phyloP scores from a whole-genome alignment of 2,113 vertebrate species.

The Galemys pyrenaicus region DNA sequence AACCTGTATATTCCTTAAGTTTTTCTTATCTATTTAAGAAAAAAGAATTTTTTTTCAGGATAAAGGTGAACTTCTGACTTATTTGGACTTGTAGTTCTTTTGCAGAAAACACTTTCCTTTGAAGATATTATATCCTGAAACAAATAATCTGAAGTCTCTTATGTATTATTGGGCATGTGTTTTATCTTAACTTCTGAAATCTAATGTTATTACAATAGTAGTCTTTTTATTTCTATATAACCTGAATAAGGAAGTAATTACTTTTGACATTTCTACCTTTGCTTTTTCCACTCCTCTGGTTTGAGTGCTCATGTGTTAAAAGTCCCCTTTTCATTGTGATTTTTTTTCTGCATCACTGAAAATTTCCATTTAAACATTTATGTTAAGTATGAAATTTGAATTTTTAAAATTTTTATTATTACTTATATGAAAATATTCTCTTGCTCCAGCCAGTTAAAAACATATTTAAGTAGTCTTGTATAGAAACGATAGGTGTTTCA shows the following conservation, averaged over 20 bases:
- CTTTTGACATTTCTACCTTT: not conserved
- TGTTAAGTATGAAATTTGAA: not conserved
- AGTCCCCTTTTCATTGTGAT: not conserved
- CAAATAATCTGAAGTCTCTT: not conserved
- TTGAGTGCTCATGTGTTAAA: constrained; percentile 6
- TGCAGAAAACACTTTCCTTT: not conserved
- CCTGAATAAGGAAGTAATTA: constrained; percentile 25
- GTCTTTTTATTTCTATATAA: not conserved
- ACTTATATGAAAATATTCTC: not conserved
- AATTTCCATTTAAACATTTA: constrained; percentile 41
- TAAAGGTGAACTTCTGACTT: not conserved
- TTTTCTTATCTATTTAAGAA: not conserved
- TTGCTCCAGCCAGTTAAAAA: constrained; percentile 1
- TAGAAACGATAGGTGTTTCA: not conserved
- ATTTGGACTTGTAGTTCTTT: not conserved
- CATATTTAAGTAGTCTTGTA: not conserved
- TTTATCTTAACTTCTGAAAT: constrained; percentile 21
- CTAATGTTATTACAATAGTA: not conserved
- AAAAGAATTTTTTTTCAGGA: not conserved
- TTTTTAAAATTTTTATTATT: constrained; percentile 21
- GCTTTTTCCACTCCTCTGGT: not conserved
- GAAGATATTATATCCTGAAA: not conserved
- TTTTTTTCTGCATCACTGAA: constrained; percentile 37
- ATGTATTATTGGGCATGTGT: not conserved
- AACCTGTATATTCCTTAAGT: not conserved